phyloP scores from a whole-genome alignment of 2,888 invertebrate species.

The Catocala fraxini region DNA sequence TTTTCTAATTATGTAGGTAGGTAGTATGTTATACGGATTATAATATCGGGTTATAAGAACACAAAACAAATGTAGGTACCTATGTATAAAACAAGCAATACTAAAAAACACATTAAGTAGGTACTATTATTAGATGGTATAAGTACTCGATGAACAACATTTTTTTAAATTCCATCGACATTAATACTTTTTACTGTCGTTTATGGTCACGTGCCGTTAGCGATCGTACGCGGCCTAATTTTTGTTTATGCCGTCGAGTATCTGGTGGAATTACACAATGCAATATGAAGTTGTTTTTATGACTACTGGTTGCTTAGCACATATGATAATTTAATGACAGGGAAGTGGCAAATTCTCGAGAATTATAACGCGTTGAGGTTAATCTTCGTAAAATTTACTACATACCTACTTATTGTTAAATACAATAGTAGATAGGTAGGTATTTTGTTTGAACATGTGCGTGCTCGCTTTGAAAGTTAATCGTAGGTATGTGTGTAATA shows the following conservation, averaged over 20 bases:
- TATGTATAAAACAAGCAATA: constrained; percentile 20
- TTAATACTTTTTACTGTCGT: constrained; percentile 27
- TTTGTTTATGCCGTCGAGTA: constrained; percentile 27
- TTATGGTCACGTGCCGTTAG: constrained; percentile 34
- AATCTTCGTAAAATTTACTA: background rate
- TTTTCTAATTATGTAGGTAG: too few relatives aligned
- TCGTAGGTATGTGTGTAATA: too few relatives aligned
- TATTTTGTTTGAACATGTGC: too few relatives aligned
- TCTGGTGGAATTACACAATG: constrained; percentile 28
- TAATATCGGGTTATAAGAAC: too few relatives aligned
- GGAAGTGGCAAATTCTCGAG: constrained; percentile 3
- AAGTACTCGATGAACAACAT: constrained; percentile 24
- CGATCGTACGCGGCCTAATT: constrained; percentile 45
- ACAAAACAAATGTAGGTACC: background rate
- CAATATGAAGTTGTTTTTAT: constrained; percentile 21
- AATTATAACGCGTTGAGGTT: background rate
- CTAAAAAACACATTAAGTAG: background rate
- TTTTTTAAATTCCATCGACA: constrained; percentile 42
- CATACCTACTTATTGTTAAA: too few relatives aligned
- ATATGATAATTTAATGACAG: constrained; percentile 22
- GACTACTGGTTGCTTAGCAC: constrained; percentile 4
- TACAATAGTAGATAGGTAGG: too few relatives aligned
- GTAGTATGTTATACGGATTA: too few relatives aligned
- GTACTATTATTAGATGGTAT: background rate
- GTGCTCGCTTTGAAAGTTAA: too few relatives aligned